Evolutionary conservation across 92 coral and sea anemone species (phyloP).

Genomic region (Paramuricea clavata): DNA sequence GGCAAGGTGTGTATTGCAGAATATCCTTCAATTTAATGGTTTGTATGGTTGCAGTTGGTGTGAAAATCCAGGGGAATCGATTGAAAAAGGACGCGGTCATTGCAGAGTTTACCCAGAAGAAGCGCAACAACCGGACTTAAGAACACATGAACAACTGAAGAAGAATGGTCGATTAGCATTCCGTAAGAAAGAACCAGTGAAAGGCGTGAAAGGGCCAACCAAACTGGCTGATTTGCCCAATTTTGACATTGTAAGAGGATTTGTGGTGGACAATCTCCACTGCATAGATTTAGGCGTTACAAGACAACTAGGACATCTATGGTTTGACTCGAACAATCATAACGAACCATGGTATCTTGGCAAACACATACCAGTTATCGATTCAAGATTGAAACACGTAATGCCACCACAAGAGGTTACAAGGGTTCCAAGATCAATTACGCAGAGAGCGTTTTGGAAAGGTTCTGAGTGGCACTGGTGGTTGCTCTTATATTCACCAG

Average conservation of each 20-base stretch:
- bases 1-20: constrained; percentile 28
- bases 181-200: constrained; percentile 19
- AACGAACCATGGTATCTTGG: no score
- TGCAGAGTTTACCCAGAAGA: constrained; percentile 23
- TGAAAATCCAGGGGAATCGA: constrained; percentile 25
- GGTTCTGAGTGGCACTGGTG: no score
- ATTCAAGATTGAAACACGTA: no score
- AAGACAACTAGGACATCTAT: no score
- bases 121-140: neutral
- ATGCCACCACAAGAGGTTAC: no score
- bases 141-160: neutral
- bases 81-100: constrained; percentile 37
- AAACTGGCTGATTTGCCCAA: neutral
- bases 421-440: constrained; percentile 9
- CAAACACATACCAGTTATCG: no score
- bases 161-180: constrained; percentile 19
- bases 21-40: constrained; percentile 27
- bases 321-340: constrained; percentile 27
- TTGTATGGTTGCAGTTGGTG: constrained; percentile 33
- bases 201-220: constrained; percentile 28
- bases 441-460: no score
- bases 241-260: constrained; percentile 20
- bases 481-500: constrained; percentile 65
- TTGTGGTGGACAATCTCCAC: no score
- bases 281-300: no score